phyloP scores from a whole-genome alignment of 2,888 invertebrate species.

The Brenthis ino region DNA sequence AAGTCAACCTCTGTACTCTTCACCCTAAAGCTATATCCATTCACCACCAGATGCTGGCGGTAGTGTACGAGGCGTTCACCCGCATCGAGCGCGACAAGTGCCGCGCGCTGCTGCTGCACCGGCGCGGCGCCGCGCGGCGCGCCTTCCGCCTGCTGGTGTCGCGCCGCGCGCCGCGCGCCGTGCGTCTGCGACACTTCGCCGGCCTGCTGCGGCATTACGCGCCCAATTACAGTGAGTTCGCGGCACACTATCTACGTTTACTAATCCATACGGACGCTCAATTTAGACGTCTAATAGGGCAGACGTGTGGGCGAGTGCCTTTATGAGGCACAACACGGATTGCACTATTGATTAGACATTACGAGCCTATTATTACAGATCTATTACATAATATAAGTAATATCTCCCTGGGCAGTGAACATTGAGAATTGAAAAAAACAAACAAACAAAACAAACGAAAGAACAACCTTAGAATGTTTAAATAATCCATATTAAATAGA shows the following conservation, averaged over 20 bases:
- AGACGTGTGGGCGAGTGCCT: too few species aligned
- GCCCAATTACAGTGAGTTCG: constrained; percentile 82
- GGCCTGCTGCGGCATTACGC: constrained; percentile 91
- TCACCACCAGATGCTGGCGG: constrained; percentile 88
- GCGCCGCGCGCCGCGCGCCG: constrained; percentile 86
- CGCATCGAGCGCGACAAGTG: constrained; percentile 93
- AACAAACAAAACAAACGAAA: too few species aligned
- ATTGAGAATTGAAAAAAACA: too few species aligned
- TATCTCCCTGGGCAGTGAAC: too few species aligned
- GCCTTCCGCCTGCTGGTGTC: constrained; percentile 92
- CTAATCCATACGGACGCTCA: not conserved
- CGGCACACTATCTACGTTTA: not conserved
- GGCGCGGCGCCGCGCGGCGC: constrained; percentile 90
- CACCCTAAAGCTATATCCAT: too few species aligned
- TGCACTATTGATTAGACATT: too few species aligned
- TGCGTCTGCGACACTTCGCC: constrained; percentile 88
- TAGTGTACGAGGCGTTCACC: constrained; percentile 94
- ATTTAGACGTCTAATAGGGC: not conserved
- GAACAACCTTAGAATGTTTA: too few species aligned
- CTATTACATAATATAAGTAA: too few species aligned
- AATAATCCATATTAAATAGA: too few species aligned
- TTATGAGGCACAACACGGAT: too few species aligned
- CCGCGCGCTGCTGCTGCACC: constrained; percentile 90
- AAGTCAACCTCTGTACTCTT: not conserved
- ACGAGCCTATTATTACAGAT: too few species aligned